Evolutionary conservation across 2,797 vertebrate genomes (phyloP).

Genomic region (Sitta carolinensis): DNA sequence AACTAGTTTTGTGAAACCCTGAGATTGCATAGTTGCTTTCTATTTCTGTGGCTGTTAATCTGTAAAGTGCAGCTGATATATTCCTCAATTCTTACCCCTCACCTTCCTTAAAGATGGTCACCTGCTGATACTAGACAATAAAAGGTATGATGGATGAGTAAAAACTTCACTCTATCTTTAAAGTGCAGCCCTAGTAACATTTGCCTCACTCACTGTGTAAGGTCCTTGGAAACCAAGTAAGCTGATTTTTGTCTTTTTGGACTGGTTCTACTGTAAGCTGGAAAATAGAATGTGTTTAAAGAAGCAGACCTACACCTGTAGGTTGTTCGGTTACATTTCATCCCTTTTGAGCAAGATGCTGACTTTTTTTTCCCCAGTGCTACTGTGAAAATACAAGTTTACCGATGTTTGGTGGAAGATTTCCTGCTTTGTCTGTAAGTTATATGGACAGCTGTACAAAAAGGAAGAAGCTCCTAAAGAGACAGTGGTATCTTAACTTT

Average conservation of each 20-base stretch:
- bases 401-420: background rate
- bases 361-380: background rate
- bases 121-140: conserved; percentile 25
- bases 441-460: background rate
- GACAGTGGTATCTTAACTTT: background rate
- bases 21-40: conserved; percentile 45
- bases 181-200: background rate
- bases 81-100: background rate
- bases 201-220: background rate
- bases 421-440: background rate
- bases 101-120: background rate
- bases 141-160: conserved; percentile 28
- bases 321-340: background rate
- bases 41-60: conserved; percentile 58
- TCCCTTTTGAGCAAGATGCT: background rate
- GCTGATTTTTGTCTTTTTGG: background rate
- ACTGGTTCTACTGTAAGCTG: background rate
- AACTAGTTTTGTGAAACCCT: conserved; percentile 54
- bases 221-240: background rate
- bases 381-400: background rate
- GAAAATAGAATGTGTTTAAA: background rate
- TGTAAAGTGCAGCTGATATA: conserved; percentile 45
- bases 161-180: background rate
- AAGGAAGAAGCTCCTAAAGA: background rate
- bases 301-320: background rate